A percentile compares a stretch with the other conserved stretches of the same genome.
Evolutionary conservation across 2,888 invertebrate genomes (phyloP).

Genomic region (Dysmachus trigonus): DNA sequence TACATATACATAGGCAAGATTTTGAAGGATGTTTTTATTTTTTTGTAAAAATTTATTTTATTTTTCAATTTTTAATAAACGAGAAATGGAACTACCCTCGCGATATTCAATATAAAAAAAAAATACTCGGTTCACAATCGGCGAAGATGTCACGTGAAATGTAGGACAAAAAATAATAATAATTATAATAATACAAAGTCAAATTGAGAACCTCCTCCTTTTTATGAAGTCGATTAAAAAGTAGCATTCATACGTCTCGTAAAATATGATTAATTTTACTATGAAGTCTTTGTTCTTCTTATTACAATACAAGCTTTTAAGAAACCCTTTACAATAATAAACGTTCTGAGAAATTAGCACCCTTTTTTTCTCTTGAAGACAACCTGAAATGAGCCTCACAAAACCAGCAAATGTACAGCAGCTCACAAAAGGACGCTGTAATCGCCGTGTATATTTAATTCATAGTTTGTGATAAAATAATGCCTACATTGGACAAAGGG

Average conservation of each 20-base stretch:
- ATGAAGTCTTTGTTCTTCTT: not conserved
- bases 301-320: not conserved
- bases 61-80: too few species aligned
- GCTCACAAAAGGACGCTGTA: not conserved
- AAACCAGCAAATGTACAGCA: slow-evolving; percentile 2
- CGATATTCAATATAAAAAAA: too few species aligned
- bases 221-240: too few species aligned
- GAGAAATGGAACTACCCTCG: too few species aligned
- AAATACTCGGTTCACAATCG: too few species aligned
- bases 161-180: too few species aligned
- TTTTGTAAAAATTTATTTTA: too few species aligned
- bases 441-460: not conserved
- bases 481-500: not conserved
- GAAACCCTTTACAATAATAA: not conserved
- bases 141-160: too few species aligned
- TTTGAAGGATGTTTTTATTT: too few species aligned
- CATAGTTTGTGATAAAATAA: not conserved
- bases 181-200: too few species aligned
- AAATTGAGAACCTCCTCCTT: too few species aligned
- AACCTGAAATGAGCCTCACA: not conserved
- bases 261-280: not conserved
- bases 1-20: too few species aligned
- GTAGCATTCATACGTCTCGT: not conserved
- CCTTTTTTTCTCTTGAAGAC: not conserved
- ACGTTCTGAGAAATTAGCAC: not conserved